phyloP scores from a whole-genome alignment of 2,113 vertebrate genomes.

The Alaudala cheleensis region DNA sequence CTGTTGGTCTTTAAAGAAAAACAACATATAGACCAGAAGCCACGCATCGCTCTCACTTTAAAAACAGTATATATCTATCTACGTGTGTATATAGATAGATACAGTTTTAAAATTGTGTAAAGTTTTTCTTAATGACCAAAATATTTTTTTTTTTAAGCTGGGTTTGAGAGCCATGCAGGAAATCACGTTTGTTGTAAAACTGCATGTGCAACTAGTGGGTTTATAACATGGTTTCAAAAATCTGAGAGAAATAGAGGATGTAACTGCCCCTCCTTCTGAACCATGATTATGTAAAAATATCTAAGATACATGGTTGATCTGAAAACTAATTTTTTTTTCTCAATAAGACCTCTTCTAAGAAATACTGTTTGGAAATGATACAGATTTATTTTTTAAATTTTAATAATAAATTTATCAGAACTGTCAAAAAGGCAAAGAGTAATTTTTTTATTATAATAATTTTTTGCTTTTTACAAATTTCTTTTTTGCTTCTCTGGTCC shows the following conservation, averaged over 20 bases:
- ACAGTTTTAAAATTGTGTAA: background rate
- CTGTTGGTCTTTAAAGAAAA: background rate
- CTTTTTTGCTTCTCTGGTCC: background rate
- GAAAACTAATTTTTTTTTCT: background rate
- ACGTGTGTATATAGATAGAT: background rate
- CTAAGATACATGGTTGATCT: background rate
- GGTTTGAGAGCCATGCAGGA: background rate
- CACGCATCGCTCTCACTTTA: background rate
- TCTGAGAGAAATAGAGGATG: background rate
- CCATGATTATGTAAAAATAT: background rate
- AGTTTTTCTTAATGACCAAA: background rate
- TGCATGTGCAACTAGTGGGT: background rate
- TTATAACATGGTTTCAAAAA: background rate
- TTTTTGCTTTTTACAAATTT: background rate
- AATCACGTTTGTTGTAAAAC: background rate
- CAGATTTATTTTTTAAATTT: slow-evolving; percentile 31
- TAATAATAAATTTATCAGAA: slow-evolving; percentile 45
- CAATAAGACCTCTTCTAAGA: background rate
- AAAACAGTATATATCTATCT: background rate
- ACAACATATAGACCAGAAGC: background rate
- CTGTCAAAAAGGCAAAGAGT: background rate
- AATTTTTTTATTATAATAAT: background rate
- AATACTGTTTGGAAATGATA: background rate
- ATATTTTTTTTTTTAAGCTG: background rate
- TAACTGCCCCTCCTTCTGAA: background rate